Percentiles rank a stretch among this genome's conserved stretches.
These are phyloP conservation scores for Oikopleura dioica DNA, from an alignment of 23 tunicate species.

Conservation along the genomic window DNA sequence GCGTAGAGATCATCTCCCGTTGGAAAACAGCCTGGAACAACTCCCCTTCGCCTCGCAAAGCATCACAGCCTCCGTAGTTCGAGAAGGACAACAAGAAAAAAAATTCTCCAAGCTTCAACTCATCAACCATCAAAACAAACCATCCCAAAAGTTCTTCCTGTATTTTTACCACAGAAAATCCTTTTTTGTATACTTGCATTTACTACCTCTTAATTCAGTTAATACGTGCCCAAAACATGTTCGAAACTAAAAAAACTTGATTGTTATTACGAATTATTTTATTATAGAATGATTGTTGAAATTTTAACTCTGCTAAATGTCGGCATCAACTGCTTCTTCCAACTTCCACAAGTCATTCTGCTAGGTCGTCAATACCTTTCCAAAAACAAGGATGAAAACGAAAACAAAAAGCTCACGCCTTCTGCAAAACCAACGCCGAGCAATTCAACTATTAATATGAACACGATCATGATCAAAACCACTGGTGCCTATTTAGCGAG, in stretches of 20 bases:
- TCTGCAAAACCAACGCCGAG: neutral
- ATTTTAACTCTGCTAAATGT: neutral
- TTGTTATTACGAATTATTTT: neutral
- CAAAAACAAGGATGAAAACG: neutral
- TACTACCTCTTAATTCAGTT: neutral
- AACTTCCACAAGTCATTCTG: neutral
- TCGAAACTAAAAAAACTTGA: neutral
- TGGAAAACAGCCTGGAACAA: neutral
- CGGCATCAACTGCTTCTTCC: neutral
- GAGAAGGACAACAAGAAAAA: too few relatives aligned
- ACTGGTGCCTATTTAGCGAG: too few relatives aligned
- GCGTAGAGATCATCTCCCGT: neutral
- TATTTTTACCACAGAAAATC: neutral
- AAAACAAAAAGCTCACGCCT: too few relatives aligned
- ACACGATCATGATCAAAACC: neutral
- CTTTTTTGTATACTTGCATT: neutral
- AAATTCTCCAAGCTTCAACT: too few relatives aligned
- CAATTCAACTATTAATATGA: neutral
- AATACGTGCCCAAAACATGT: too few relatives aligned
- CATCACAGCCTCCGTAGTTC: too few relatives aligned
- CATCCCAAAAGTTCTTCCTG: too few relatives aligned
- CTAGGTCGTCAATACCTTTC: neutral
- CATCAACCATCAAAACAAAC: too few relatives aligned
- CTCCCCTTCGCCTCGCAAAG: neutral
- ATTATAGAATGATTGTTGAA: neutral